Base-by-base conservation (phyloP, 2,797 vertebrate genomes). In the Emys orbicularis region DNA sequence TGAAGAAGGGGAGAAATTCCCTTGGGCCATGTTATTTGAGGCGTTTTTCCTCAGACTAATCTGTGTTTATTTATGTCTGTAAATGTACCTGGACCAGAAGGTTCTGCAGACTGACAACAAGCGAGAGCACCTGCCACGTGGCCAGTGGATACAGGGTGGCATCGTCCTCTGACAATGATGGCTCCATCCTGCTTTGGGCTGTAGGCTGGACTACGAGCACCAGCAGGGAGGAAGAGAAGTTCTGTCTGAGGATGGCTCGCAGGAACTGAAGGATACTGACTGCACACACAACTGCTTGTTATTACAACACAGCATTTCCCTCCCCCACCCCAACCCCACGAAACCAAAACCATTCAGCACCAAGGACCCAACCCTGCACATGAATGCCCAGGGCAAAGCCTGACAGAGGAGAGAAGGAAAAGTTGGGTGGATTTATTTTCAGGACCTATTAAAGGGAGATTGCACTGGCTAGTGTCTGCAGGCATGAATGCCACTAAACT, bases 211-310 rank as follows among this genome's bases (percentile, higher is more conserved):
- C 96, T 86, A 98, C n/a, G 23, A 98, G 92, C 90, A 92, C 88
- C 93, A 99, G 98, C 91, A 99, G 94, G 23, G 98, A 93, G 5
- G 99, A 99, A 44, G 95, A 98, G 87, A 99, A 98, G 95, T 99
- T 98, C 93, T 98, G 98, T 81, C 96, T 98, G 68, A 99, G 98
- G 6, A 99, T 74, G 77, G 96, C 98, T 98, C 99, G 98, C 96
- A 99, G 98, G 95, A 99, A 97, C 92, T 98, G 98, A 95, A 99
- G 96, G 94, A 98, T 98, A 97, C 99, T 98, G 93, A 98, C 99
- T 99, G 97, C 65, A 96, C 83, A 97, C 49, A 93, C 50, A 91
- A 82, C 18, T 7, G 0, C 59, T 83, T 85, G 84, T 97, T 95
- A 97, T 80, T 53, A 74, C 19, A 4, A 49, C 54, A 52, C 74